Base-by-base conservation (phyloP, 2,888 invertebrate species). In the Lasioglossum vierecki region DNA sequence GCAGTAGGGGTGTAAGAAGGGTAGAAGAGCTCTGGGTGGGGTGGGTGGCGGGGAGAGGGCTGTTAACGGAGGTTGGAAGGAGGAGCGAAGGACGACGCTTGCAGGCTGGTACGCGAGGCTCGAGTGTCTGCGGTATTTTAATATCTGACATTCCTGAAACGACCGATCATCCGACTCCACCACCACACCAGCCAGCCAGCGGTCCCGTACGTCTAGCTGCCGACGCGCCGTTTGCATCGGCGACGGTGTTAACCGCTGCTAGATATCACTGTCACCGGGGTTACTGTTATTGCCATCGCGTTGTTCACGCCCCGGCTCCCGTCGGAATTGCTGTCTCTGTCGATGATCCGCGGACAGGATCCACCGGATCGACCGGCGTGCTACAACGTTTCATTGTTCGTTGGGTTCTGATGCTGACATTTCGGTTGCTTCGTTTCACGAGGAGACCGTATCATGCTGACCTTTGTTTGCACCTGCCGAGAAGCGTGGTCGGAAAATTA, bases 131-230 rank as follows among this genome's bases (percentile, higher is more conserved):
- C 91, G 94, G 94, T 94, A 94, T 94, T 94, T 94, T 94, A 94
- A 94, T 94, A 94, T 94, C 94, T 93, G 91, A 91, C 94, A 94
- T 94, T 94, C 94, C 93, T 93, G 91, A 90, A 94, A 93, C 93
- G 93, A 92, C 91, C 93, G 93, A 93, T 94, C 92, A 92, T 93
- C 92, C 89, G 89, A 91, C 91, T 89, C 85, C 76, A 88, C 89
- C 85, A 85, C 88, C 84, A 86, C 13, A 2, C 60, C n/a, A 57
- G 57, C 57, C 60, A 60, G 60, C 15, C 15, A 30, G 63, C 26
- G 30, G 30, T 18, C 91, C 78, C 83, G 76, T 71, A 70, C 75
- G 57, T 57, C 79, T 70, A 22, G 63, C 63, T 63, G 49, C 79
- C 73, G 49, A 35, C 75, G 63, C 57, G 41, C 57, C 70, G 84